Evolutionary conservation across 2,888 invertebrate genomes (phyloP), one percentile per base, ranked within the genome.

Genomic region (Endomychus coccineus): DNA sequence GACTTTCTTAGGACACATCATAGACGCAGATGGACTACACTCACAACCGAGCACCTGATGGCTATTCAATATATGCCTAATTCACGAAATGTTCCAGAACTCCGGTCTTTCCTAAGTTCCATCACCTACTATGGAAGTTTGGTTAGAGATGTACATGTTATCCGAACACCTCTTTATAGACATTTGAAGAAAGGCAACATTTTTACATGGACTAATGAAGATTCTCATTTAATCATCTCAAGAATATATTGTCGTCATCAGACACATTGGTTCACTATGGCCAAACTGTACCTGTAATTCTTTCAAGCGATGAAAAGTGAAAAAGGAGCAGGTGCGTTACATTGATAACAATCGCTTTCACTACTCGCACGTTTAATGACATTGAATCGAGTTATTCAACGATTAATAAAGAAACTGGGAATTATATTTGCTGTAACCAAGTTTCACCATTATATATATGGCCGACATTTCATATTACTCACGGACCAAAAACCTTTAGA

Each of bases 191-290:
- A 47, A 32, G 17, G 29, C 15, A 15, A 16, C 10, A 35, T 9
- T 3, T 48, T 27, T 21, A 27, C 32, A 11, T 45, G 46, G 45
- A 39, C 30, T 16, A 10, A 5, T 1, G 31, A 33, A 9, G 42
- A 42, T 16, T 39, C 12, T 16, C 38, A 16, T 45, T 45, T 38
- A 30, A 30, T n/a, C 30, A 34, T 10, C 17, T 45, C 11, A 44
- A 42, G 36, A 24, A 35, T 6, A 29, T 13, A 14, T 25, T 45
- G 21, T 36, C 39, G 13, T 42, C 43, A 5, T 22, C 23, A 13
- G 32, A 40, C 17, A 40, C 39, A 7, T 25, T 48, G 15, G 39
- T 44, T 6, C 47, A 43, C 22, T 48, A 39, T 11, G 35, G 44
- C 29, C 32, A 33, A 19, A 16, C 35, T 3, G 11, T 35, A 16